Evolutionary conservation across 2,113 vertebrate species (phyloP).

Genomic region (Brevimyrus niger): DNA sequence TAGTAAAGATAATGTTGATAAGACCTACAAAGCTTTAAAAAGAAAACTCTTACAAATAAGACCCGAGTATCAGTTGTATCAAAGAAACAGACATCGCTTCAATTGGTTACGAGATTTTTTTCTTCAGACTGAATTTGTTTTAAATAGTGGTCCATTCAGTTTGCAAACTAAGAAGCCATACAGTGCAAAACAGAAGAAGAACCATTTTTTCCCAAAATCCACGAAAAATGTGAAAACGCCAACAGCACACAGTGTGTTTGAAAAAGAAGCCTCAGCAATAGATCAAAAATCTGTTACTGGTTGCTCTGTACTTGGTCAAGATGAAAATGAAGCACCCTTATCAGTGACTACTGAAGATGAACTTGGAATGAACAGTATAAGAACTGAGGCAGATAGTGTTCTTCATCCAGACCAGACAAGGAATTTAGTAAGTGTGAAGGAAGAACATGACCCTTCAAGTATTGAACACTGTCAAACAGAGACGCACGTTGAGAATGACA

Average conservation of each 20-base stretch:
- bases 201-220: not conserved
- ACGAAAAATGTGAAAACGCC: slow-evolving; percentile 14
- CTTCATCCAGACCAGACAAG: slow-evolving; percentile 2
- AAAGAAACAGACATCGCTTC: slow-evolving; percentile 53
- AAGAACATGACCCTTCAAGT: not conserved
- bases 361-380: not conserved
- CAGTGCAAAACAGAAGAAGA: slow-evolving; percentile 29
- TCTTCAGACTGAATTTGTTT: slow-evolving; percentile 59
- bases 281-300: not conserved
- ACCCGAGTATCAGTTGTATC: slow-evolving; percentile 39
- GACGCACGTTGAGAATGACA: not conserved
- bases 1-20: slow-evolving; percentile 47
- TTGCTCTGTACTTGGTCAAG: not conserved
- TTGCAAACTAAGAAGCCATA: slow-evolving; percentile 15
- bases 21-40: slow-evolving; percentile 44
- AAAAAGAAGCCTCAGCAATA: slow-evolving; percentile 32
- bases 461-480: slow-evolving; percentile 1
- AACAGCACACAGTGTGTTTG: slow-evolving; percentile 36
- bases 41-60: slow-evolving; percentile 50
- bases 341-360: not conserved
- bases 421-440: not conserved
- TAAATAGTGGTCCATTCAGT: slow-evolving; percentile 24
- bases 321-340: not conserved
- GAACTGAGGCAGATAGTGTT: not conserved
- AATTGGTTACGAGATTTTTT: slow-evolving; percentile 49